These are phyloP conservation scores for Cryptus armator DNA, from an alignment of 2,888 invertebrate genomes.

Conservation along the genomic window DNA sequence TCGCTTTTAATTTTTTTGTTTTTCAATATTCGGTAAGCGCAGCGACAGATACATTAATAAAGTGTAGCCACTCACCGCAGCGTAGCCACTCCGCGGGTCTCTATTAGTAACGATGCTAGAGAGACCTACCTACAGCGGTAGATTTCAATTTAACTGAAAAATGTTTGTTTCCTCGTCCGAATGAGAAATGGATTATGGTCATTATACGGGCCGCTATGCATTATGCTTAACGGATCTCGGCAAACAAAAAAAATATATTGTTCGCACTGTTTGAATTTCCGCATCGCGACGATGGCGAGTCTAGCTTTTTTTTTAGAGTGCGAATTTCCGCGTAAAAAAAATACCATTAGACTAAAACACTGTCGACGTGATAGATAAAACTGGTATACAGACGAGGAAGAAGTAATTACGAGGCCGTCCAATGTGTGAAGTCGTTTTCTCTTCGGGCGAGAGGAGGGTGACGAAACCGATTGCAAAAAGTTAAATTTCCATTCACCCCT, in stretches of 20 bases:
- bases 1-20: neutral
- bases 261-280: neutral
- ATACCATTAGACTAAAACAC: neutral
- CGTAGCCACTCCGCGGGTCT: neutral
- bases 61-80: neutral
- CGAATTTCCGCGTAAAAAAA: neutral
- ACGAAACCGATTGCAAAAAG: slow-evolving; percentile 6
- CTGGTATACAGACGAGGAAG: neutral
- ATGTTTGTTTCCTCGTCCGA: neutral
- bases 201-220: neutral
- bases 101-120: neutral
- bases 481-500: slow-evolving; percentile 16
- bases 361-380: neutral
- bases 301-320: neutral
- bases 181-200: neutral
- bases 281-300: neutral
- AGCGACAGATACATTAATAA: slow-evolving; percentile 25
- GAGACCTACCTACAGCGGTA: neutral
- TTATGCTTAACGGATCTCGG: neutral
- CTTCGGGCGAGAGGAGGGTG: neutral
- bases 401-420: neutral
- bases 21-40: slow-evolving; percentile 4
- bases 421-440: neutral
- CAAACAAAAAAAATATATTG: neutral
- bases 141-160: neutral